Conservation (phyloP, 2,888 invertebrate species). For the Drosophila emarginata region DNA sequence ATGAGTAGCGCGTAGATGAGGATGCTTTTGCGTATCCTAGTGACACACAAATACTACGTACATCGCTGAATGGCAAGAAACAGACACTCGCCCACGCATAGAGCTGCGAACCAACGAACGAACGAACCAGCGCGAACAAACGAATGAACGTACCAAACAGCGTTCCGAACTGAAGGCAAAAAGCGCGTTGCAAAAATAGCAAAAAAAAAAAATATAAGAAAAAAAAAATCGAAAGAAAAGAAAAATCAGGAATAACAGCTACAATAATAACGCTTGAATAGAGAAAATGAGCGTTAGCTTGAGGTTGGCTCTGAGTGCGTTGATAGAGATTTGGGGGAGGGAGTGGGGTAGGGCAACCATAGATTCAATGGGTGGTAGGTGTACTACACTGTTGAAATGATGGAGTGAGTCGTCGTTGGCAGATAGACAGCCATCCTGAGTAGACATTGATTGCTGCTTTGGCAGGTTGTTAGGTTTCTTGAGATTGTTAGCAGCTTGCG, state of each 20-base stretch:
- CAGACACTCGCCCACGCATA: slow-evolving; percentile 43
- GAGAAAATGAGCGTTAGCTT: slow-evolving; percentile 15
- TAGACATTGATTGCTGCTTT: slow-evolving; percentile 71
- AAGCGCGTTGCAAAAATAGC: slow-evolving; percentile 58
- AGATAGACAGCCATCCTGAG: slow-evolving; percentile 51
- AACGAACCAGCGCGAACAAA: slow-evolving; percentile 12
- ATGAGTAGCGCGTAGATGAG: slow-evolving; percentile 13
- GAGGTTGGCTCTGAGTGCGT: slow-evolving; percentile 7
- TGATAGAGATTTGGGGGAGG: no score
- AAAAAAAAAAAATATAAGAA: slow-evolving; percentile 42
- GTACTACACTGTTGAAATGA: background rate
- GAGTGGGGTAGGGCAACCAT: background rate
- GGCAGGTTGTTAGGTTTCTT: slow-evolving; percentile 71
- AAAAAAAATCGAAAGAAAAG: slow-evolving; percentile 26
- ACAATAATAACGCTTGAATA: slow-evolving; percentile 45
- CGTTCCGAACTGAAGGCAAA: slow-evolving; percentile 40
- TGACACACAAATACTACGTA: slow-evolving; percentile 69
- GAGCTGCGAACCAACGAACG: background rate
- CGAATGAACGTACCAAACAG: background rate
- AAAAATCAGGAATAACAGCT: slow-evolving; percentile 55
- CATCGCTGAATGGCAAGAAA: slow-evolving; percentile 30
- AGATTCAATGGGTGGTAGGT: background rate
- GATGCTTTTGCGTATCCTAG: slow-evolving; percentile 74
- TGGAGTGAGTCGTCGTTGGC: background rate
- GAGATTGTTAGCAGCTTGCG: slow-evolving; percentile 51